Base-by-base conservation (phyloP, 2,797 vertebrate species). In the Coranthus polyacanthus region DNA sequence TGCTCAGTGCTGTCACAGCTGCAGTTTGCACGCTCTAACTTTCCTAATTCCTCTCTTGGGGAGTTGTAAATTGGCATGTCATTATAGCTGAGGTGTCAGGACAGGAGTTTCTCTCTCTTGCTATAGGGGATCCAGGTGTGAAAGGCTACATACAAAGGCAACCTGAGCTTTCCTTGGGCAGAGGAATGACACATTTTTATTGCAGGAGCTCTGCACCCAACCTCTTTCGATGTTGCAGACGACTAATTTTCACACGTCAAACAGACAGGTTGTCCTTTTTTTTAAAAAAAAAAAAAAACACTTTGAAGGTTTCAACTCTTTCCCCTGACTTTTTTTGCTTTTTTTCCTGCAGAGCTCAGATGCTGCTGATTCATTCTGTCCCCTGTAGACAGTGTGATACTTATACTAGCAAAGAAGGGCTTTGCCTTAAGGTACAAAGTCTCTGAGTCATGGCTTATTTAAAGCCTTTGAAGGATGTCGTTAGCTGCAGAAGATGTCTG, bases 311-410 rank as follows among this genome's bases (percentile, higher is more conserved):
- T 44, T 78, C 65, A 43, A 62, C 73, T 75, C 66, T 42, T 78
- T 70, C 64, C 52, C 51, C 49, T 61, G 60, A 78, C 68, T 74
- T 68, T 72, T n/a, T 53, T 20, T 13, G 22, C 20, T 29, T 22
- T 75, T 50, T 57, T 45, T 43, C 64, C 75, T 56, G 57, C 79
- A 56, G 67, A 51, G 79, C 79, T 84, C 49, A 71, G 72, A 79
- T 81, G 76, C 24, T 88, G 82, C 81, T 74, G 78, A 85, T 83
- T 84, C 79, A 88, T 89, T 60, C 58, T 47, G 68, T 68, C 65
- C 57, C 82, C 81, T 44, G 64, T 38, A 24, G 85, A 75, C 47
- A 70, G 63, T 63, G 41, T 34, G 55, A 80, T 43, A 42, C 67
- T 67, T 72, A 20, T 66, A 67, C 68, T 87, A 83, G 80, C 74